These are phyloP conservation scores for Drosophila maculinotata DNA, from an alignment of 2,888 invertebrate genomes.

Conservation along the genomic window DNA sequence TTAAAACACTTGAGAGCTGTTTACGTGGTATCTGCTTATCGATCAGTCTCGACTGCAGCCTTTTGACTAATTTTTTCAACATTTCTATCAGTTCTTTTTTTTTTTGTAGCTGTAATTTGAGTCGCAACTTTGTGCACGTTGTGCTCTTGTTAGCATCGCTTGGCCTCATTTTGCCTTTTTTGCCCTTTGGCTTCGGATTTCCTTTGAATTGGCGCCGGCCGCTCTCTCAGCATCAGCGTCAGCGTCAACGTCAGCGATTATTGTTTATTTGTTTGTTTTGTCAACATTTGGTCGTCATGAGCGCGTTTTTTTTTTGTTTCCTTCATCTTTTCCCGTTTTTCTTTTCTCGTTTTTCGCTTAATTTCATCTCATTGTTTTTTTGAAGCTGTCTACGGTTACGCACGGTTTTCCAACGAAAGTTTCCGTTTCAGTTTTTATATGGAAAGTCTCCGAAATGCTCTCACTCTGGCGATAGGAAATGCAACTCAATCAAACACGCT, in stretches of 20 bases:
- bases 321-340: constrained; percentile 1
- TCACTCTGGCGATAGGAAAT: constrained; percentile 51
- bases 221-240: constrained; percentile 1
- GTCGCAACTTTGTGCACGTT: constrained; percentile 54
- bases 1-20: no score
- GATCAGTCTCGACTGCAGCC: not conserved
- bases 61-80: not conserved
- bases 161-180: constrained; percentile 30
- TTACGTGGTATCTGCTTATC: not conserved
- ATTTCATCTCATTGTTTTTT: constrained; percentile 1
- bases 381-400: constrained; percentile 70
- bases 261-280: constrained; percentile 77
- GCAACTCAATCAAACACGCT: constrained; percentile 70
- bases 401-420: constrained; percentile 67
- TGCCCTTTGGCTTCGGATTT: constrained; percentile 51
- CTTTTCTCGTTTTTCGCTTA: no score
- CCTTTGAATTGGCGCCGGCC: constrained; percentile 72
- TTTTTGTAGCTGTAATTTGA: constrained; percentile 58
- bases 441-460: constrained; percentile 26
- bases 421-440: constrained; percentile 54
- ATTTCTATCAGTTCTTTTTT: constrained; percentile 9
- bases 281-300: constrained; percentile 69
- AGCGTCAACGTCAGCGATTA: constrained; percentile 32
- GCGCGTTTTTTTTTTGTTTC: constrained; percentile 29
- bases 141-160: constrained; percentile 46